Base-by-base conservation (phyloP, 2,888 invertebrate species). In the Chromoteleia sp. region DNA sequence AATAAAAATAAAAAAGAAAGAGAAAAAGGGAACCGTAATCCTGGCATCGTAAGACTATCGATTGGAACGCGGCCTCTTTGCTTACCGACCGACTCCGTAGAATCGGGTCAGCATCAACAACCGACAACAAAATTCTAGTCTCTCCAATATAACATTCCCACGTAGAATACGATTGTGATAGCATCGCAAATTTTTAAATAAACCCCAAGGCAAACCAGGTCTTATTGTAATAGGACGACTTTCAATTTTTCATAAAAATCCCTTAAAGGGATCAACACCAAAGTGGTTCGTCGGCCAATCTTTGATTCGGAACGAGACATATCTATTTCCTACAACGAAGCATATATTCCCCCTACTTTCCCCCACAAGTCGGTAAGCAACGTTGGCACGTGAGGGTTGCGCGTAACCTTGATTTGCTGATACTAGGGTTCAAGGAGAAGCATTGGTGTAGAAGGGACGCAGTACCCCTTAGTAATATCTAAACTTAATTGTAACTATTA, bases 401-500 rank as follows among this genome's bases (percentile, higher is more conserved):
- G 43, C 59, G 54, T 50, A 36, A 82, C 41, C 67, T 68, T 54
- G 43, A 71, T 76, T 61, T 29, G 48, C 61, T 41, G 41, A 82
- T 68, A 74, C 71, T 50, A 58, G 21, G 30, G 65, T 71, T 78
- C 59, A 50, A 58, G 52, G 45, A 33, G 43, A 43, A 63, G 48
- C 45, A 73, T 54, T 73, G 63, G 74, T 63, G 50, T 70, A 58
- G 65, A 59, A 74, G 76, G 83, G 71, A 81, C 61, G 59, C 79
- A 85, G 86, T 85, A 87, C 85, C 87, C 86, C 85, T 83, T 87
- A 88, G 86, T 88, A 88, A 87, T 88, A 90, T 88, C 88, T 88
- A 88, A 89, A 88, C 87, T 89, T 89, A 90, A 90, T 87, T 89
- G 84, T 89, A 89, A 89, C 89, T 89, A 89, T 90, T 89, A 90